Percentiles rank a stretch among this genome's conserved stretches.
phyloP scores from a whole-genome alignment of 2,888 invertebrate genomes.

The Flexamia atlantica region DNA sequence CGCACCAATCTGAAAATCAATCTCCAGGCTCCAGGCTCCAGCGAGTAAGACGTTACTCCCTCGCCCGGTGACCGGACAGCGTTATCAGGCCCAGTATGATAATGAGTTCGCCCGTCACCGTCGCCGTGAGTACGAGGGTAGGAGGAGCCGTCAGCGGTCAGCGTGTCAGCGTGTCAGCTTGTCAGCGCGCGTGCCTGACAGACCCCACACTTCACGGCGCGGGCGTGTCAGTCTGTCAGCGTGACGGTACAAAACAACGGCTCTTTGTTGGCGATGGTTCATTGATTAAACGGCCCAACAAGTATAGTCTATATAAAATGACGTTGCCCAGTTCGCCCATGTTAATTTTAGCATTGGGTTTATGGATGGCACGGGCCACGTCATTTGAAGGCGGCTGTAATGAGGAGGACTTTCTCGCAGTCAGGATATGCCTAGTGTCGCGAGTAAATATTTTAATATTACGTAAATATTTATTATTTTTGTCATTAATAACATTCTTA shows the following conservation, averaged over 20 bases:
- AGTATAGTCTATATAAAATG: no score
- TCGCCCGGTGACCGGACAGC: slow-evolving; percentile 29
- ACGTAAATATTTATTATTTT: no score
- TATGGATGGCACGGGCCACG: not conserved
- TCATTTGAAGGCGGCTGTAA: no score
- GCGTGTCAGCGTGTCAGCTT: not conserved
- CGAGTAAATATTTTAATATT: no score
- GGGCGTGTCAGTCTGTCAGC: not conserved
- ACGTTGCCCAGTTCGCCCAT: not conserved
- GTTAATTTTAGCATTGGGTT: not conserved
- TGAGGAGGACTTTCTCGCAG: no score
- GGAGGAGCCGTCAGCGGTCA: slow-evolving; percentile 4
- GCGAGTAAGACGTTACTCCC: not conserved
- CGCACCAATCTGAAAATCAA: no score
- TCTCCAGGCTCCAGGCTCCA: no score
- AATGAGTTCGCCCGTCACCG: slow-evolving; percentile 6
- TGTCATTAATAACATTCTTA: no score
- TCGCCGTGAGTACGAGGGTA: slow-evolving; percentile 9
- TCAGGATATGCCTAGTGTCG: no score
- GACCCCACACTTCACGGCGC: no score
- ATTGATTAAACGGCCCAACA: no score
- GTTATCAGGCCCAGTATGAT: slow-evolving; percentile 28
- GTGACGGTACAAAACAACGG: slow-evolving; percentile 16
- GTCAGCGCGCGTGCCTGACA: no score
- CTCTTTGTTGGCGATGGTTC: not conserved